Base-by-base conservation (phyloP, 1,140 invertebrate species). In the Chrysomallon squamiferum region DNA sequence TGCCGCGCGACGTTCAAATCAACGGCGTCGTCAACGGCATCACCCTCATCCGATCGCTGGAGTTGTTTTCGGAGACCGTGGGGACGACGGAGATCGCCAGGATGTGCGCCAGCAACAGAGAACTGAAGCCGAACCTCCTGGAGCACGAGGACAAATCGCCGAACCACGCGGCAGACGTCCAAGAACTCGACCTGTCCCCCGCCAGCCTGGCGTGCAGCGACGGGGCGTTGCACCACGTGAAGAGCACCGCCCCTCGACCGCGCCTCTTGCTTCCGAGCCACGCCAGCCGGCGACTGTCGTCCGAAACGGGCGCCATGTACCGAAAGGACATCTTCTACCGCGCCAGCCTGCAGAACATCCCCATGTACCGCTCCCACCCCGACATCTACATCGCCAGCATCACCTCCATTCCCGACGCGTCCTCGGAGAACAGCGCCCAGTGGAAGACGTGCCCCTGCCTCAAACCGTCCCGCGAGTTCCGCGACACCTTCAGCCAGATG, bases 291-390 rank as follows among this genome's bases (percentile, higher is more conserved):
- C 35, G 35, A 7, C 35, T 38, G 35, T 38, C 35, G 15, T 38
- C 35, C 18, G 57, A 63, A 13, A 45, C 62, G 20, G 58, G 52
- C 25, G 89, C 93, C n/a, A 90, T 95, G 88, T 90, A 92, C 77
- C 87, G 93, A 27, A 92, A 92, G 50, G 95, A 97, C 82, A 90
- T 95, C 2, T 91, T 97, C 72, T 95, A 95, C 80, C 91, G 92
- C 75, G 93, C 93, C 62, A 93, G 91, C 75, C 85, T 95, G 61
- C 87, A 90, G 32, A 92, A 91, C 78, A 83, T 92, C 22, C 87
- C 87, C 29, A 84, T 83, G 77, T 88, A 86, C 74, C 77, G 78
- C 59, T 86, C 77, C 1, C 72, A 78, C 52, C 77, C 73, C 3
- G 73, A 71, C 15, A 20, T 77, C 2, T 79, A 80, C 68, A 66